Conservation (phyloP, 1,140 invertebrate species). For the Drosophila truncata region DNA sequence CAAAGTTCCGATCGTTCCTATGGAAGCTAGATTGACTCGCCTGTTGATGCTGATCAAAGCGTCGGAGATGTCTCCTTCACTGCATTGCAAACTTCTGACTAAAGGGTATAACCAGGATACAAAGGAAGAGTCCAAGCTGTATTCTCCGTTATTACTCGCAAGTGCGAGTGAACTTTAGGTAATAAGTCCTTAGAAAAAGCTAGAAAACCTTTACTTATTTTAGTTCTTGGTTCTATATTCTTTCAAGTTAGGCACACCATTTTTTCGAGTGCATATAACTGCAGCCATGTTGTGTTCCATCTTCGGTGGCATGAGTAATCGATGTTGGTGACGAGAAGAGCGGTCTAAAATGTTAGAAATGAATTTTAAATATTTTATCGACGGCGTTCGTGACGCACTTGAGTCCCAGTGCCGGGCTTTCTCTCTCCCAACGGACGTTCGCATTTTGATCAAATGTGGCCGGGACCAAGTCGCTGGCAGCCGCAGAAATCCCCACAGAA, state of each 20-base stretch:
- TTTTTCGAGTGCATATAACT: constrained; percentile 12
- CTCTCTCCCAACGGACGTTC: constrained; percentile 50
- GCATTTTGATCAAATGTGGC: constrained; percentile 78
- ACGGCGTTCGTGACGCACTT: constrained; percentile 76
- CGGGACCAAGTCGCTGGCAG: constrained; percentile 42
- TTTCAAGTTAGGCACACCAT: background rate
- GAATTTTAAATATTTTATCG: constrained; percentile 84
- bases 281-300: constrained; percentile 8
- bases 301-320: constrained; percentile 54
- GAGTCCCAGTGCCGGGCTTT: constrained; percentile 37
- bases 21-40: no score
- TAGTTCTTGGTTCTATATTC: background rate
- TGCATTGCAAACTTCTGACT: no score
- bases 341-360: constrained; percentile 76
- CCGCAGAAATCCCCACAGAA: constrained; percentile 63
- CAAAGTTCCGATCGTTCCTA: no score
- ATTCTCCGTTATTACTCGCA: no score
- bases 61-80: no score
- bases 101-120: no score
- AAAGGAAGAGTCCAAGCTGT: background rate
- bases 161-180: no score
- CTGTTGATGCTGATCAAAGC: no score
- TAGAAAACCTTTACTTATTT: background rate
- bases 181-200: no score
- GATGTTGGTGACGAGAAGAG: constrained; percentile 35